A percentile compares a stretch with the other conserved stretches of the same genome.
phyloP scores from a whole-genome alignment of 2,888 invertebrate species.

The Mechanitis mazaeus region DNA sequence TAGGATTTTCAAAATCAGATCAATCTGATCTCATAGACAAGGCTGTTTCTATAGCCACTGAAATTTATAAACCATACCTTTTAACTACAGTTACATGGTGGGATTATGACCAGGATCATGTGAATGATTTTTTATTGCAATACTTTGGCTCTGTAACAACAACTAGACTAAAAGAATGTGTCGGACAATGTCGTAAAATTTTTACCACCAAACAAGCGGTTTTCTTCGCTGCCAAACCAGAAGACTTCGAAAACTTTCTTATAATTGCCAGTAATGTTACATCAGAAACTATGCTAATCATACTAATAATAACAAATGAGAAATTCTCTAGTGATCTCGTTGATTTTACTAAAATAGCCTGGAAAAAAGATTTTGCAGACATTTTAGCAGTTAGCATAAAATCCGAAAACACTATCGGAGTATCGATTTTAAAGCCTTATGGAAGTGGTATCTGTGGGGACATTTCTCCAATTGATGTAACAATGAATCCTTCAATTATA shows the following conservation, averaged over 20 bases:
- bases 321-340: conserved; percentile 20
- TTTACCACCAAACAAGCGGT: conserved; percentile 40
- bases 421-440: conserved; percentile 49
- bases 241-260: conserved; percentile 41
- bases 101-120: conserved; percentile 27
- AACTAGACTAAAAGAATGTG: conserved; percentile 23
- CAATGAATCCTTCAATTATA: conserved; percentile 20
- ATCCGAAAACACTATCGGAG: conserved; percentile 27
- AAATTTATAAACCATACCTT: conserved; percentile 34
- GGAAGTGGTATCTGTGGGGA: conserved; percentile 41
- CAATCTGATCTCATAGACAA: conserved; percentile 32
- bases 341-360: conserved; percentile 39
- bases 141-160: conserved; percentile 39
- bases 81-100: conserved; percentile 43
- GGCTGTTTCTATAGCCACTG: conserved; percentile 38
- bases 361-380: conserved; percentile 46
- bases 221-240: conserved; percentile 36
- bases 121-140: conserved; percentile 36
- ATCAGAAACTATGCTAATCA: conserved; percentile 25
- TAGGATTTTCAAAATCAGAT: conserved; percentile 13
- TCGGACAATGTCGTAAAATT: conserved; percentile 11
- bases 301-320: conserved; percentile 35
- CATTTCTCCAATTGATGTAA: conserved; percentile 36
- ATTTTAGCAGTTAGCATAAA: conserved; percentile 40
- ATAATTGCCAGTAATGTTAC: conserved; percentile 31